These are phyloP conservation scores for Erythrolamprus reginae DNA, from an alignment of 2,113 vertebrate species.

Conservation along the genomic window DNA sequence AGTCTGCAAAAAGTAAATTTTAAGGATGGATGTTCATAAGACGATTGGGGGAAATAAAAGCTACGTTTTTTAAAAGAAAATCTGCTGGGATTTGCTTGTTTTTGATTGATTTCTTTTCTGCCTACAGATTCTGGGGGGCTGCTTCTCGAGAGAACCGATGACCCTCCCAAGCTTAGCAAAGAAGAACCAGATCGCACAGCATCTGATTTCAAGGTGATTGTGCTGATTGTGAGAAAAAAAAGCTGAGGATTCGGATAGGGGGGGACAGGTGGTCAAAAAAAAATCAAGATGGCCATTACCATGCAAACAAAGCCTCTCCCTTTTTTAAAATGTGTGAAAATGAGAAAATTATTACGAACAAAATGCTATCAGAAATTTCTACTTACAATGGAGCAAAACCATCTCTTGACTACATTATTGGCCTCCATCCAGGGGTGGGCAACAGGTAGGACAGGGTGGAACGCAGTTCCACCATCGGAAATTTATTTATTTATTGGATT, in stretches of 20 bases:
- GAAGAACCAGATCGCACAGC: slow-evolving; percentile 1
- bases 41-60: neutral
- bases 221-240: neutral
- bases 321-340: neutral
- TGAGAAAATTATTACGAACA: neutral
- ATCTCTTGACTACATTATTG: neutral
- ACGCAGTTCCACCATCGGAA: too few relatives aligned
- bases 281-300: neutral
- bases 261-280: neutral
- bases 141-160: neutral
- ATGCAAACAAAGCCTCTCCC: neutral
- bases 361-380: neutral
- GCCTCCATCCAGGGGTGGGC: neutral
- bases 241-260: neutral
- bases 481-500: too few relatives aligned
- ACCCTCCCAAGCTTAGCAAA: slow-evolving; percentile 24
- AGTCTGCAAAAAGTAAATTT: neutral
- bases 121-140: neutral
- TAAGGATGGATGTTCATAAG: neutral
- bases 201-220: neutral
- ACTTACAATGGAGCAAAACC: neutral
- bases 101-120: neutral
- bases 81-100: neutral
- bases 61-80: neutral
- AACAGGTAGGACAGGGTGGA: too few relatives aligned